These are phyloP conservation scores for Montipora efflorescens DNA, from an alignment of 64 coral and sea anemone species.

Conservation along the genomic window DNA sequence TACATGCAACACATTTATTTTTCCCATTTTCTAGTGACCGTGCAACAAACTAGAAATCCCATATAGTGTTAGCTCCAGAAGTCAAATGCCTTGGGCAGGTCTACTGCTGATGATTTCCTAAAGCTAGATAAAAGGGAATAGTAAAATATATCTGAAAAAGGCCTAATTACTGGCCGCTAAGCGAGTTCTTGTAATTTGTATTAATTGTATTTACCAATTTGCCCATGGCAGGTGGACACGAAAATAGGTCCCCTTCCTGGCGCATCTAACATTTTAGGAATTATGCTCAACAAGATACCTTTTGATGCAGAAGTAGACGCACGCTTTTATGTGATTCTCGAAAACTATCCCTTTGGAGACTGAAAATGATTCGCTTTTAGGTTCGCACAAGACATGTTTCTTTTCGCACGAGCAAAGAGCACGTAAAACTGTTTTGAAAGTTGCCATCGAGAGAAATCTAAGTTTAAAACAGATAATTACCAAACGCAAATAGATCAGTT, in stretches of 20 bases:
- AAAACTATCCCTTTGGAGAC: not conserved
- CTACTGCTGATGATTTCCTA: constrained; percentile 25
- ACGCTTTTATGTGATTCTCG: constrained; percentile 7
- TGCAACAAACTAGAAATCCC: not conserved
- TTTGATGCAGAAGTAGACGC: constrained; percentile 28
- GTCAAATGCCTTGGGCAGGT: not conserved
- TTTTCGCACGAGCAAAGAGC: too few relatives aligned
- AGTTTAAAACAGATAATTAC: too few relatives aligned
- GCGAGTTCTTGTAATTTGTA: not conserved
- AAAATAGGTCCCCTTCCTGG: constrained; percentile 23
- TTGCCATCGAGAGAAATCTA: too few relatives aligned
- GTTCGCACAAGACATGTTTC: not conserved
- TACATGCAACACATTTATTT: not conserved
- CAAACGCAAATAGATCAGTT: too few relatives aligned
- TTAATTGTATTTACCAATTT: not conserved
- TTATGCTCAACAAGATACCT: constrained; percentile 26
- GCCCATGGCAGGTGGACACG: constrained; percentile 14
- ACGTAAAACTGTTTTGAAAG: too few relatives aligned
- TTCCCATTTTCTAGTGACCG: not conserved
- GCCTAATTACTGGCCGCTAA: not conserved
- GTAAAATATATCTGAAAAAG: constrained; percentile 2
- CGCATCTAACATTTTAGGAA: constrained; percentile 32
- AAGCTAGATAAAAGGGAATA: constrained; percentile 53
- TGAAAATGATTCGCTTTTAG: constrained; percentile 30
- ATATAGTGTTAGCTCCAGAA: not conserved